phyloP scores from a whole-genome alignment of 35 echinoderm and acorn worm genomes.

The Apostichopus parvimensis region DNA sequence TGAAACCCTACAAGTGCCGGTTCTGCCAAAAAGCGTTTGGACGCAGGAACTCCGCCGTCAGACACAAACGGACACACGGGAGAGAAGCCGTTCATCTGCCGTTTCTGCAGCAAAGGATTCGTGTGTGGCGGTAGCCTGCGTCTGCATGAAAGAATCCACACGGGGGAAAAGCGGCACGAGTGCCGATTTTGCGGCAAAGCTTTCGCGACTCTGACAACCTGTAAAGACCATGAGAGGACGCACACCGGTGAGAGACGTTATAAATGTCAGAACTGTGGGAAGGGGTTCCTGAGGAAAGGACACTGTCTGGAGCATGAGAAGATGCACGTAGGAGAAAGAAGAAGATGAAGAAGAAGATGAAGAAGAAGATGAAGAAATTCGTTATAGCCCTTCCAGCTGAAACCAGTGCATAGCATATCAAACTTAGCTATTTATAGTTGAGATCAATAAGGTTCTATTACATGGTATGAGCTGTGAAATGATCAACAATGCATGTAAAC shows the following conservation, averaged over 20 bases:
- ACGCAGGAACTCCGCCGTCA: not conserved
- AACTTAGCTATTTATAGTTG: no score
- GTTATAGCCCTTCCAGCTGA: no score
- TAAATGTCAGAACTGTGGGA: slow-evolving; percentile 4
- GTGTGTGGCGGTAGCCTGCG: not conserved
- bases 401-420: no score
- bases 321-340: not conserved
- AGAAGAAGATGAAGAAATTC: no score
- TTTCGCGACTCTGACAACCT: not conserved
- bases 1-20: slow-evolving; percentile 9
- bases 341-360: not conserved
- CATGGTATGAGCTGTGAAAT: no score
- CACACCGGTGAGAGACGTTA: slow-evolving; percentile 6
- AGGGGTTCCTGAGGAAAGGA: not conserved
- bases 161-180: not conserved
- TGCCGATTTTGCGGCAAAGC: slow-evolving; percentile 41
- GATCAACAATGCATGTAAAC: no score
- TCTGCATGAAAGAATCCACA: slow-evolving; percentile 42
- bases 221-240: not conserved
- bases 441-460: no score
- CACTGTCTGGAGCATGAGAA: not conserved
- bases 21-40: slow-evolving; percentile 35
- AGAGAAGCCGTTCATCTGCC: slow-evolving; percentile 49
- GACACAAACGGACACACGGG: slow-evolving; percentile 23
- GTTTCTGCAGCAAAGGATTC: slow-evolving; percentile 40